phyloP scores from a whole-genome alignment of 2,888 invertebrate species.

The Ceriagrion tenellum region DNA sequence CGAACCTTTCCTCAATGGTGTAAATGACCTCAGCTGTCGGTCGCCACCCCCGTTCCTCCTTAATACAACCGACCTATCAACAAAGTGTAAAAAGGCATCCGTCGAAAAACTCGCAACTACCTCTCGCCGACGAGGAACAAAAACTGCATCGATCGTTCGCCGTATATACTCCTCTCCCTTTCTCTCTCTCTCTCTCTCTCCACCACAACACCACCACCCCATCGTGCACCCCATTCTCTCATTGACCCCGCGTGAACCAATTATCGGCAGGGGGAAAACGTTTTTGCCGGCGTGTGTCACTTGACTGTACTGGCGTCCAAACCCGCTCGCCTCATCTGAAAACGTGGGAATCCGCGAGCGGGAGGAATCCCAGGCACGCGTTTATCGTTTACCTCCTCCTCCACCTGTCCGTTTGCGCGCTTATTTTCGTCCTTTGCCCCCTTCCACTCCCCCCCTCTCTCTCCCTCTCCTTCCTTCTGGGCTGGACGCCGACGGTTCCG shows the following conservation, averaged over 20 bases:
- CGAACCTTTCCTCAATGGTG: too few species aligned
- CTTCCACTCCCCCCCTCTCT: neutral
- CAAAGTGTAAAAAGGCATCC: too few species aligned
- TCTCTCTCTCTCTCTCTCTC: too few species aligned
- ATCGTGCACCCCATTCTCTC: too few species aligned
- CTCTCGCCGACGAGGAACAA: neutral
- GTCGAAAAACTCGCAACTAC: neutral
- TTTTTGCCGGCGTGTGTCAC: conserved; percentile 13
- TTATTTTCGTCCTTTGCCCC: conserved; percentile 34
- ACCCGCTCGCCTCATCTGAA: neutral
- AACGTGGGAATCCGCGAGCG: neutral
- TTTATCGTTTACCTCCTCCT: neutral
- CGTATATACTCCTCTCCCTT: neutral
- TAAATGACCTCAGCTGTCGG: too few species aligned
- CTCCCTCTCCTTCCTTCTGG: neutral
- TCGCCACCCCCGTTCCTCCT: too few species aligned
- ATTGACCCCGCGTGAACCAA: neutral
- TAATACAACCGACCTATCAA: too few species aligned
- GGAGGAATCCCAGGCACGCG: conserved; percentile 52
- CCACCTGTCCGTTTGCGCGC: neutral
- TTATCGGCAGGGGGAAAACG: neutral
- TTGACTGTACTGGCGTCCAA: neutral
- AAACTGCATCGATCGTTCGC: neutral
- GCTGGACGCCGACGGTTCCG: neutral
- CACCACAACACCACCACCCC: too few species aligned